Percentiles rank a stretch among this genome's conserved stretches.
These are phyloP conservation scores for Ovibos moschatus DNA, from an alignment of 2,113 vertebrate species.

Conservation along the genomic window DNA sequence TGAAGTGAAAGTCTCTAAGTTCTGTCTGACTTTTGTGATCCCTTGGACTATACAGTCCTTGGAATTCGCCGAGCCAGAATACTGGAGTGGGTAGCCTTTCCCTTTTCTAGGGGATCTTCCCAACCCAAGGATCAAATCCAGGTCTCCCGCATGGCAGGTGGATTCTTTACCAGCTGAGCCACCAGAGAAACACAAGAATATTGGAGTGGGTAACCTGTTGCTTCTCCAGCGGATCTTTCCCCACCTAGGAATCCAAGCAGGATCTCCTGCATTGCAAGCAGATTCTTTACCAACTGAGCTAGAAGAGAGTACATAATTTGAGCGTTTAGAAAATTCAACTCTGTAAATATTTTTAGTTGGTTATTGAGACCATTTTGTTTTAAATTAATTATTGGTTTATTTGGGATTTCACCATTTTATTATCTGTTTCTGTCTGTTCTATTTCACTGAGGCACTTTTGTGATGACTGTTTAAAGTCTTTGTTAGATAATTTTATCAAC, in stretches of 20 bases:
- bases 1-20: background rate
- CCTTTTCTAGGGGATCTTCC: background rate
- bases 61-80: background rate
- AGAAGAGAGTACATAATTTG: background rate
- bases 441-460: background rate
- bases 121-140: background rate
- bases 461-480: background rate
- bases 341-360: background rate
- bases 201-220: background rate
- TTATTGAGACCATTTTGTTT: background rate
- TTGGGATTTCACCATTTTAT: background rate
- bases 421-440: background rate
- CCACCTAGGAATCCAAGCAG: background rate
- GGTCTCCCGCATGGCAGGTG: rapidly evolving
- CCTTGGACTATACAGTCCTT: background rate
- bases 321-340: background rate
- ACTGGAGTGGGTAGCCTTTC: background rate
- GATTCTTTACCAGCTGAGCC: background rate
- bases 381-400: background rate
- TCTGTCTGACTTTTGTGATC: background rate
- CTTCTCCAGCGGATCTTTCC: background rate
- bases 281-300: background rate
- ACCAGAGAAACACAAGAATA: background rate
- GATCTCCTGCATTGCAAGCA: background rate
- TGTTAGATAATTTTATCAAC: background rate